Percentiles rank a stretch among this genome's conserved stretches.
Conservation (phyloP, 2,113 vertebrate genomes). For the Pygoscelis antarcticus region DNA sequence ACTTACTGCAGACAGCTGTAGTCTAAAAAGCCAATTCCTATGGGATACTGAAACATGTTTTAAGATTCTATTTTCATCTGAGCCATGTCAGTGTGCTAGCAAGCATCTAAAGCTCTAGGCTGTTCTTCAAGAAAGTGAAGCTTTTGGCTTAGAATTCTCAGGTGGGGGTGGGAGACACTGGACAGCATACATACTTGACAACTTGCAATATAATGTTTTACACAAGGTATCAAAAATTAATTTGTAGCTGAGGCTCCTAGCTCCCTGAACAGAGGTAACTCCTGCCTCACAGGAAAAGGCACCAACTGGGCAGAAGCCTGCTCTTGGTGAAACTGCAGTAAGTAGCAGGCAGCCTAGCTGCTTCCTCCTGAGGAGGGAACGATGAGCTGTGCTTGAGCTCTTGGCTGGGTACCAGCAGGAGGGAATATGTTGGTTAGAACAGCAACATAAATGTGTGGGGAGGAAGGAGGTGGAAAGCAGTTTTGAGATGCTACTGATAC, state of each 20-base stretch:
- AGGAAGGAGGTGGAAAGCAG: conserved; percentile 31
- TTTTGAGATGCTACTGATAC: conserved; percentile 3
- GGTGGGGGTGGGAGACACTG: background rate
- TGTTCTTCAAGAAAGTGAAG: background rate
- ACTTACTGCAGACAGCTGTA: background rate
- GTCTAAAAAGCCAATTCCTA: background rate
- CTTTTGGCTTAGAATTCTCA: background rate
- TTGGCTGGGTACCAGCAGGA: conserved; percentile 19
- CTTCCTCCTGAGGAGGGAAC: background rate
- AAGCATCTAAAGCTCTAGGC: background rate
- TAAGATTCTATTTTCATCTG: conserved; percentile 8
- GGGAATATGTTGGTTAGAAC: conserved; percentile 6
- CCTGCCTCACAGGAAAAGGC: background rate
- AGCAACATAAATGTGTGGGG: background rate
- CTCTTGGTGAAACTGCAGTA: background rate
- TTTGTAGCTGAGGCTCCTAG: background rate
- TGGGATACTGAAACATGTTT: background rate
- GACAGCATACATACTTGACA: background rate
- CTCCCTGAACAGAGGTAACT: background rate
- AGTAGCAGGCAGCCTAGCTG: background rate
- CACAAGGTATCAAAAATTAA: background rate
- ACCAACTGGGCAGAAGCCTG: conserved; percentile 1
- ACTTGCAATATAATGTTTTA: background rate
- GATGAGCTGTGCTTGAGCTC: background rate
- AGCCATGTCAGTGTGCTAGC: background rate